phyloP scores from a whole-genome alignment of 2,113 vertebrate genomes.

The Gorsachius goisagi region DNA sequence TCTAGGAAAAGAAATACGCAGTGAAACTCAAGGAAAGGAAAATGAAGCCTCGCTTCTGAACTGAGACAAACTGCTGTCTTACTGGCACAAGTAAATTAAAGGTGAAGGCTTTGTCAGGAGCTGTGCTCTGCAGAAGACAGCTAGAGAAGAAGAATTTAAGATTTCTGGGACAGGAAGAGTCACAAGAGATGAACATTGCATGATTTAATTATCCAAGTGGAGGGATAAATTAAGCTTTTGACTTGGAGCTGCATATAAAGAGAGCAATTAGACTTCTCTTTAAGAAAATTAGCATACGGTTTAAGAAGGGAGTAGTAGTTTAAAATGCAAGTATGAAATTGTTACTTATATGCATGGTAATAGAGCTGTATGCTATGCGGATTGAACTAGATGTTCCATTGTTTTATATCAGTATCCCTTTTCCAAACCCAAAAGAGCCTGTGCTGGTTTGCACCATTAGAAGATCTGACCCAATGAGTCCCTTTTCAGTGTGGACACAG shows the following conservation, averaged over 20 bases:
- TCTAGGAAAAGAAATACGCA: not conserved
- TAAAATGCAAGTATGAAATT: slow-evolving; percentile 6
- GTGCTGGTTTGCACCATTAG: not conserved
- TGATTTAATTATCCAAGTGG: slow-evolving; percentile 41
- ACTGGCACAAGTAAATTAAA: not conserved
- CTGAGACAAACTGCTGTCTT: not conserved
- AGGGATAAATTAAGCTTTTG: slow-evolving; percentile 37
- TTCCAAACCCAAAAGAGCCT: not conserved
- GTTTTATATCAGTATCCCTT: not conserved
- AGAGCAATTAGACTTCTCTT: slow-evolving; percentile 29
- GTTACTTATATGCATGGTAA: not conserved
- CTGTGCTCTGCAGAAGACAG: slow-evolving; percentile 8
- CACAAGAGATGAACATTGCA: not conserved
- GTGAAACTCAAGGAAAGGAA: not conserved
- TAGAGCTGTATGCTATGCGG: not conserved
- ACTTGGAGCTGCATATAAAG: slow-evolving; percentile 38
- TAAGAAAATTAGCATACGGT: slow-evolving; percentile 28
- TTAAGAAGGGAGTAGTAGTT: slow-evolving; percentile 15
- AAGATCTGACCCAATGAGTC: not conserved
- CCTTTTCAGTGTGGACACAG: not conserved
- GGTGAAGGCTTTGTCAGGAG: slow-evolving; percentile 43
- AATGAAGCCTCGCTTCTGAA: not conserved
- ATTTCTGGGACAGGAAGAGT: slow-evolving; percentile 31
- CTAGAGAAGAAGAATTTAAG: slow-evolving; percentile 2
- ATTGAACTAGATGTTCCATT: not conserved